A percentile compares a stretch with the other conserved stretches of the same genome.
phyloP scores from a whole-genome alignment of 2,797 vertebrate species.

The Antennarius maculatus region DNA sequence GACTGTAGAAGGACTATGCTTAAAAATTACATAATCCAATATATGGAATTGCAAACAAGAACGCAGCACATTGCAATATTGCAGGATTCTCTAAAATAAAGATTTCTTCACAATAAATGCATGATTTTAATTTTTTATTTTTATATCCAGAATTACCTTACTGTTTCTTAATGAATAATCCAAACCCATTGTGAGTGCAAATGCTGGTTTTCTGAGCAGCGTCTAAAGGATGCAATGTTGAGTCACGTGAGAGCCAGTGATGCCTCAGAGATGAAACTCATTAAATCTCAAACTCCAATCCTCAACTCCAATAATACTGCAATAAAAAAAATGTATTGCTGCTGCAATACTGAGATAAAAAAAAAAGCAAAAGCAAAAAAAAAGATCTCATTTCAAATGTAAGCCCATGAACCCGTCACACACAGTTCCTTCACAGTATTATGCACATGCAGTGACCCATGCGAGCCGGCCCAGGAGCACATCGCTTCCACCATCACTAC shows the following conservation, averaged over 20 bases:
- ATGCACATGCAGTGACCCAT: constrained; percentile 22
- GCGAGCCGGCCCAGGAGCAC: constrained; percentile 3
- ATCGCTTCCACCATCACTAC: constrained; percentile 12
- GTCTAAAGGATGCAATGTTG: constrained; percentile 50
- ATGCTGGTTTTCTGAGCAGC: constrained; percentile 15
- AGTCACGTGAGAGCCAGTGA: constrained; percentile 55
- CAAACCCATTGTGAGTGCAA: constrained; percentile 33
- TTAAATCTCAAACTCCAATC: constrained; percentile 67
- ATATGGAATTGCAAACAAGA: no score
- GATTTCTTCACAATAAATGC: no score
- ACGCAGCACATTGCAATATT: no score
- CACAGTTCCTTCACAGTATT: background rate
- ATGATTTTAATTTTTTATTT: no score
- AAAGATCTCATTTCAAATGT: constrained; percentile 50
- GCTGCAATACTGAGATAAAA: constrained; percentile 52
- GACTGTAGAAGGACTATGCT: no score
- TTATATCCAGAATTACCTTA: no score
- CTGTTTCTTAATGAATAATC: constrained; percentile 34
- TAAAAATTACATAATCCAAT: no score
- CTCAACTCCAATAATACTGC: constrained; percentile 68
- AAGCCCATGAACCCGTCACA: constrained; percentile 10
- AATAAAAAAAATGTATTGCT: constrained; percentile 71
- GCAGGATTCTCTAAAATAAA: no score
- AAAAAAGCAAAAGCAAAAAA: constrained; percentile 20
- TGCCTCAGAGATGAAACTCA: constrained; percentile 70